These are phyloP conservation scores for Eremophila alpestris DNA, from an alignment of 2,797 vertebrate genomes.

Conservation along the genomic window DNA sequence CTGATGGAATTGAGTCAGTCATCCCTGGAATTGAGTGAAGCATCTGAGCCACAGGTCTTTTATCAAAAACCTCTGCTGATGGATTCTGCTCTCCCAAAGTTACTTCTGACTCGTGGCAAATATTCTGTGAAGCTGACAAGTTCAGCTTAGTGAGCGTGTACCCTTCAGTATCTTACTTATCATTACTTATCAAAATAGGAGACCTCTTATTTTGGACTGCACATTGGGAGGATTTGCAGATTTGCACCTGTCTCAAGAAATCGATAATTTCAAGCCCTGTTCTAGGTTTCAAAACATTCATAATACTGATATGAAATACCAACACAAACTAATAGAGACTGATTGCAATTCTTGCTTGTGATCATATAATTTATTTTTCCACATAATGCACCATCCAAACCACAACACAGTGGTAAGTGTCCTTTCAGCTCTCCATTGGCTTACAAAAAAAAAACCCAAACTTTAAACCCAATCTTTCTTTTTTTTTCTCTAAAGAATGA, in stretches of 20 bases:
- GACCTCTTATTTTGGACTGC: background rate
- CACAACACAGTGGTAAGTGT: slow-evolving; percentile 81
- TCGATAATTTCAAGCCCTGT: slow-evolving; percentile 39
- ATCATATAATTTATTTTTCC: slow-evolving; percentile 64
- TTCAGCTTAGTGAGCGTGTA: background rate
- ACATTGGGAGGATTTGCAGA: background rate
- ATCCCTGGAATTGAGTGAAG: rapidly evolving
- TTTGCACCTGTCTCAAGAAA: slow-evolving; percentile 11
- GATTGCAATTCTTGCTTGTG: slow-evolving; percentile 46
- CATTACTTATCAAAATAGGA: background rate
- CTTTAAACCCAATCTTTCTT: slow-evolving; percentile 46
- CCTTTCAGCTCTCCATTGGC: slow-evolving; percentile 73
- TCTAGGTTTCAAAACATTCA: slow-evolving; percentile 51
- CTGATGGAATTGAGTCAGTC: background rate
- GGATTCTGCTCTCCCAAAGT: background rate
- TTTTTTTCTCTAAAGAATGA: slow-evolving; percentile 56
- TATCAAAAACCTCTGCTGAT: background rate
- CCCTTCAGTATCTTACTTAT: background rate
- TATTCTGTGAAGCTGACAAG: background rate
- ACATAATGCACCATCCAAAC: slow-evolving; percentile 69
- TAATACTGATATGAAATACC: background rate
- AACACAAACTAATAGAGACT: slow-evolving; percentile 11
- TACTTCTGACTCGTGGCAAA: background rate
- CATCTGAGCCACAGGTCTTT: background rate
- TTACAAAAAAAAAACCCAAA: slow-evolving; percentile 35